These are phyloP conservation scores for Prosopocoilus inquinatus DNA, from an alignment of 2,888 invertebrate species.

Conservation along the genomic window DNA sequence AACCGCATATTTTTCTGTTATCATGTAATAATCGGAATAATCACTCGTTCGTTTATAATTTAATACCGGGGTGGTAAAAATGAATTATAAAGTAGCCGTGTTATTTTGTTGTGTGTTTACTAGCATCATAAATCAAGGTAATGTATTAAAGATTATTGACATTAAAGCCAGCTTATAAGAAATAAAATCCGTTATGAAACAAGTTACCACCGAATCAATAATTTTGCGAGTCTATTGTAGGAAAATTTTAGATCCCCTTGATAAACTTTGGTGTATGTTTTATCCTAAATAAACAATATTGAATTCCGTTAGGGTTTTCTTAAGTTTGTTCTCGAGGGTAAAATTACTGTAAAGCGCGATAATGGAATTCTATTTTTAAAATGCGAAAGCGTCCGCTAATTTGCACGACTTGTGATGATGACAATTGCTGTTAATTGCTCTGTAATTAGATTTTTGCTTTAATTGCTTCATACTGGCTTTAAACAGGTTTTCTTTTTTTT, in stretches of 20 bases:
- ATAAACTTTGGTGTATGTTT: not conserved
- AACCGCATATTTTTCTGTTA: too few species aligned
- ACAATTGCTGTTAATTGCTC: too few species aligned
- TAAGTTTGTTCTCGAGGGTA: too few species aligned
- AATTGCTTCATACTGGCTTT: too few species aligned
- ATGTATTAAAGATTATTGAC: conserved; percentile 9
- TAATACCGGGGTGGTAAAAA: conserved; percentile 11
- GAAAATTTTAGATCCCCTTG: not conserved
- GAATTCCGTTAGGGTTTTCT: not conserved
- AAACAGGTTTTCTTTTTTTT: conserved; percentile 5
- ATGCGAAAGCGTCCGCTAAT: not conserved
- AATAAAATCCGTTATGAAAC: not conserved
- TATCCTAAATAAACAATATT: not conserved
- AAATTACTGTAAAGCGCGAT: not conserved
- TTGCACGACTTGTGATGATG: too few species aligned
- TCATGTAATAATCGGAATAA: not conserved
- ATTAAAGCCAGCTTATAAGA: not conserved
- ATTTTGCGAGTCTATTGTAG: not conserved
- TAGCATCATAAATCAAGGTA: conserved; percentile 31
- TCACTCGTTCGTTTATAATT: not conserved
- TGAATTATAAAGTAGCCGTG: conserved; percentile 25
- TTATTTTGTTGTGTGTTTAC: conserved; percentile 31
- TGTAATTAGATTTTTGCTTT: too few species aligned
- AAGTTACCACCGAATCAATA: not conserved
- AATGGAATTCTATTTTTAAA: not conserved